These are phyloP conservation scores for Heliconius himera DNA, from an alignment of 1,140 invertebrate genomes.

Conservation along the genomic window DNA sequence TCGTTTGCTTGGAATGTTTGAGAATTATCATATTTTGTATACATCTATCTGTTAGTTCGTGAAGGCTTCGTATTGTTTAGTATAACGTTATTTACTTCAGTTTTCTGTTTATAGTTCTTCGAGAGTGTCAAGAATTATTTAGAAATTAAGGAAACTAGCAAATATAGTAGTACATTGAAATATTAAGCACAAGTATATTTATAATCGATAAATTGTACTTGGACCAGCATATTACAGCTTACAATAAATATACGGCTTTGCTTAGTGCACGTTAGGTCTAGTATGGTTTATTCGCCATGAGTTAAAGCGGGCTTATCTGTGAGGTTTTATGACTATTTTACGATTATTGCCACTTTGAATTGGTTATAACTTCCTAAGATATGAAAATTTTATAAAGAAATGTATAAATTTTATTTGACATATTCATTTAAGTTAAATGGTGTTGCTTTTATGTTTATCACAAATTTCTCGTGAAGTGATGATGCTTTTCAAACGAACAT, in stretches of 20 bases:
- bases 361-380: slow-evolving; percentile 75
- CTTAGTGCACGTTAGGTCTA: slow-evolving; percentile 34
- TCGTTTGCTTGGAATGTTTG: background rate
- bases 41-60: background rate
- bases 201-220: slow-evolving; percentile 8
- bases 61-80: too few relatives aligned
- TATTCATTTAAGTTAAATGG: slow-evolving; percentile 72
- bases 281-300: slow-evolving; percentile 59
- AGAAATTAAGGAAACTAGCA: background rate
- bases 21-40: background rate
- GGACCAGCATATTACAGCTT: slow-evolving; percentile 1
- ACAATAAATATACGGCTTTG: slow-evolving; percentile 29
- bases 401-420: slow-evolving; percentile 68
- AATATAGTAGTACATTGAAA: background rate
- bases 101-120: too few relatives aligned
- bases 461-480: background rate
- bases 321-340: slow-evolving; percentile 76
- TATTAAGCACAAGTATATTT: background rate
- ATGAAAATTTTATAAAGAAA: slow-evolving; percentile 78
- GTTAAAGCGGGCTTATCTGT: slow-evolving; percentile 70
- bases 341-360: slow-evolving; percentile 77
- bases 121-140: background rate
- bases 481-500: background rate
- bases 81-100: too few relatives aligned
- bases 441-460: slow-evolving; percentile 65